These are phyloP conservation scores for Actinia equina DNA, from an alignment of 64 coral and sea anemone genomes.

Conservation along the genomic window DNA sequence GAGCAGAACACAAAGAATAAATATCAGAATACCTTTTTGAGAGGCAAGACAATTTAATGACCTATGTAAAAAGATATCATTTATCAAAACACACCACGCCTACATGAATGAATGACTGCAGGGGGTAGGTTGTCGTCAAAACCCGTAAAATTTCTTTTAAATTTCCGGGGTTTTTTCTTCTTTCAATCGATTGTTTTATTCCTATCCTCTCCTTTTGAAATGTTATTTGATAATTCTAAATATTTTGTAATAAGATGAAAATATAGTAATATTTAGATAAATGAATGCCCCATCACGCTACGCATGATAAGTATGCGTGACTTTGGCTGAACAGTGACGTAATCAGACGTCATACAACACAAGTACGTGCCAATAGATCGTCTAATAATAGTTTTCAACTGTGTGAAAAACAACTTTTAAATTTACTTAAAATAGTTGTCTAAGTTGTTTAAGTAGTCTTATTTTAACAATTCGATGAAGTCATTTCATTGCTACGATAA, in stretches of 20 bases:
- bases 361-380: not conserved
- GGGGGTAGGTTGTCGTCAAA: not conserved
- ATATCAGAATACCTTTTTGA: not conserved
- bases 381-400: not conserved
- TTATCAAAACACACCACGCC: conserved; percentile 3
- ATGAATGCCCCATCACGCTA: not conserved
- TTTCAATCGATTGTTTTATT: not conserved
- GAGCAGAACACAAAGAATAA: not conserved
- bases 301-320: not conserved
- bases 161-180: not conserved
- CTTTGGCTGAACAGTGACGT: not conserved
- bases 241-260: not conserved
- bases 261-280: not conserved
- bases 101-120: not conserved
- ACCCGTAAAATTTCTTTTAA: no score
- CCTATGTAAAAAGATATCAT: not conserved
- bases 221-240: not conserved
- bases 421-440: not conserved
- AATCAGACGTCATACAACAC: not conserved
- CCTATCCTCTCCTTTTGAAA: not conserved
- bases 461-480: no score
- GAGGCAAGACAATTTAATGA: not conserved
- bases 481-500: no score
- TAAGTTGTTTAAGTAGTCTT: not conserved
- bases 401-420: not conserved